Base-by-base conservation (phyloP, 2,797 vertebrate genomes). In the Halcyon smyrnensis region DNA sequence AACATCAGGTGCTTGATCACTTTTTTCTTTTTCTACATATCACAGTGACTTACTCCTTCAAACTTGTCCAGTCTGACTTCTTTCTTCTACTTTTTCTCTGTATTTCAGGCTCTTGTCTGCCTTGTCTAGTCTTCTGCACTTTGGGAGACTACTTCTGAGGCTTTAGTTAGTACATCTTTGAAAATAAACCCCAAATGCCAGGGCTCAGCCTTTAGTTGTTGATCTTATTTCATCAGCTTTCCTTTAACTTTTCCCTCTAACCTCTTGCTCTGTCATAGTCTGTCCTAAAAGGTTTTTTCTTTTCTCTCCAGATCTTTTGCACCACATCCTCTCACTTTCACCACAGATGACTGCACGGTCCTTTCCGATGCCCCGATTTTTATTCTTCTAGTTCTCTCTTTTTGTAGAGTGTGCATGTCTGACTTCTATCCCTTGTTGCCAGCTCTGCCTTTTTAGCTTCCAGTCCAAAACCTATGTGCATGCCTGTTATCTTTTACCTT, bases 171-270 rank as follows among this genome's bases (percentile, higher is more conserved):
- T 12, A 37, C 56, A 20, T 48, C 62, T 79, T 84, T 88, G 67
- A 93, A 89, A 81, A 85, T 11, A 70, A 90, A 68, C 71, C 73
- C 68, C 56, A 36, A 89, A 82, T 6, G 16, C 45, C n/a, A 5
- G 43, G 30, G 85, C 83, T 94, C 68, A 77, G 71, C 63, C 70
- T 91, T 95, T 70, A 80, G 85, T 48, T 82, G 24, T 27, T 70
- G 34, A 53, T 76, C 64, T 68, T 51, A 53, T 34, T 91, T 88
- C 28, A 68, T 93, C 70, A 64, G 16, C 67, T 74, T 85, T 74
- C 69, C 59, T 86, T 79, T 67, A 67, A 53, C 51, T 64, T 46
- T 63, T 90, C 77, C 25, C n/a, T 91, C 18, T 86, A 91, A 86
- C 62, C 79, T 79, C 63, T 39, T 85, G 43, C 73, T 88, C 74